These are phyloP conservation scores for Neria commutata DNA, from an alignment of 2,888 invertebrate genomes.

Conservation along the genomic window DNA sequence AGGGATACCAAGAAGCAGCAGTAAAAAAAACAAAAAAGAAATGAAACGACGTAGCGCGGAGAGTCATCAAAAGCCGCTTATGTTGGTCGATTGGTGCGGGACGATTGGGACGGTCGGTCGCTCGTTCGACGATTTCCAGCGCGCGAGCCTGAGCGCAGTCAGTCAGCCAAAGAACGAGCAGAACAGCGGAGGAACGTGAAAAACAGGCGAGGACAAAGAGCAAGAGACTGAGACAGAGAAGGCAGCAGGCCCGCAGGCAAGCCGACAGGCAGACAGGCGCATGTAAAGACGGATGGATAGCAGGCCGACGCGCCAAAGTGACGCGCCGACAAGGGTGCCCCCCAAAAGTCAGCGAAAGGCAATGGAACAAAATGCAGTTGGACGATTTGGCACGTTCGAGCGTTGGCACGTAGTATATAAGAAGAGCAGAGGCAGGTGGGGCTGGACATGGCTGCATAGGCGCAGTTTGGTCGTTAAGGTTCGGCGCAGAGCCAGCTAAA, in stretches of 20 bases:
- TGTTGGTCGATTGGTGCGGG: slow-evolving; percentile 24
- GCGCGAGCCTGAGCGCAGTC: background rate
- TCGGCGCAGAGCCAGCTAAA: background rate
- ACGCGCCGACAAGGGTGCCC: background rate
- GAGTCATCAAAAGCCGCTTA: background rate
- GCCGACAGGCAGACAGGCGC: slow-evolving; percentile 8
- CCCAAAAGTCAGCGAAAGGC: background rate
- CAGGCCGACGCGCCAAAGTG: background rate
- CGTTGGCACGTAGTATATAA: too few species aligned
- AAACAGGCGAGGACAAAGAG: slow-evolving; percentile 7
- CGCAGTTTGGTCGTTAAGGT: background rate
- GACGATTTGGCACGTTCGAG: background rate
- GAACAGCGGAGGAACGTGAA: background rate
- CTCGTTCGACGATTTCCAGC: background rate
- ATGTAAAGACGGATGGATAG: too few species aligned
- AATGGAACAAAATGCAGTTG: slow-evolving; percentile 10
- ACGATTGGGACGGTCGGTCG: slow-evolving; percentile 11
- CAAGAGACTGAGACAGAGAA: background rate
- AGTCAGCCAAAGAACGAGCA: background rate
- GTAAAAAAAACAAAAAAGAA: background rate
- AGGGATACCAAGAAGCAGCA: background rate
- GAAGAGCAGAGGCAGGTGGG: too few species aligned
- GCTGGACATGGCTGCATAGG: background rate
- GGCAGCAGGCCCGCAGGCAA: slow-evolving; percentile 12
- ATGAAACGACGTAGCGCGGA: background rate